A percentile compares a stretch with the other conserved stretches of the same genome.
Conservation (phyloP, 23 tunicate species). For the Styela clava region DNA sequence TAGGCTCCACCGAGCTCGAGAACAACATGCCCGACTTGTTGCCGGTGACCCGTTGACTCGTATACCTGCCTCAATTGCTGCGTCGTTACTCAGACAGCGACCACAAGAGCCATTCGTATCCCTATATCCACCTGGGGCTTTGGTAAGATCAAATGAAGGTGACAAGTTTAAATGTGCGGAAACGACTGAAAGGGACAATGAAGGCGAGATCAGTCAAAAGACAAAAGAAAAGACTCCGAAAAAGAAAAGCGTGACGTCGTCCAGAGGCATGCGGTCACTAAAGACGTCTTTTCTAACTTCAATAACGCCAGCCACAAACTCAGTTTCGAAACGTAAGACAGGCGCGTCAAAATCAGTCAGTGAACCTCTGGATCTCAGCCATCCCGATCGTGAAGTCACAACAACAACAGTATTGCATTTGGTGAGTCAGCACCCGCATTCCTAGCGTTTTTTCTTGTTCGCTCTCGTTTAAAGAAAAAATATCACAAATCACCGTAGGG, state of each 20-base stretch:
- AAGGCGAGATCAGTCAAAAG: neutral
- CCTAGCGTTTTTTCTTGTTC: neutral
- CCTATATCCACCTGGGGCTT: too few relatives aligned
- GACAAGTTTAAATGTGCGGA: too few relatives aligned
- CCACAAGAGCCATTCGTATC: too few relatives aligned
- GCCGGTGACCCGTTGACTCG: neutral
- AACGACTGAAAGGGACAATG: too few relatives aligned
- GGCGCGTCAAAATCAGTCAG: neutral
- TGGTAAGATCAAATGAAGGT: too few relatives aligned
- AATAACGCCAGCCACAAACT: neutral
- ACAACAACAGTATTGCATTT: neutral
- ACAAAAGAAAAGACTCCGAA: neutral
- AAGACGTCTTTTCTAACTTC: slow-evolving; percentile 4
- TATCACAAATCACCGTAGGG: neutral
- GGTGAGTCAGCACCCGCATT: slow-evolving; percentile 14
- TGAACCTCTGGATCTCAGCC: slow-evolving; percentile 30
- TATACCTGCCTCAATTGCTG: too few relatives aligned
- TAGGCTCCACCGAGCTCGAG: neutral
- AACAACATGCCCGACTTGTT: neutral
- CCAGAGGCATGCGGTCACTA: neutral
- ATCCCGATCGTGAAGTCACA: neutral
- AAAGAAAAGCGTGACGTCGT: slow-evolving; percentile 3
- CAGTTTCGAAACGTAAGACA: slow-evolving; percentile 13
- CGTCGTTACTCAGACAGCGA: too few relatives aligned
- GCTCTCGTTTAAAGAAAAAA: neutral